Percentiles rank a stretch among this genome's conserved stretches.
phyloP scores from a whole-genome alignment of 2,113 vertebrate species.

The Ondatra zibethicus region DNA sequence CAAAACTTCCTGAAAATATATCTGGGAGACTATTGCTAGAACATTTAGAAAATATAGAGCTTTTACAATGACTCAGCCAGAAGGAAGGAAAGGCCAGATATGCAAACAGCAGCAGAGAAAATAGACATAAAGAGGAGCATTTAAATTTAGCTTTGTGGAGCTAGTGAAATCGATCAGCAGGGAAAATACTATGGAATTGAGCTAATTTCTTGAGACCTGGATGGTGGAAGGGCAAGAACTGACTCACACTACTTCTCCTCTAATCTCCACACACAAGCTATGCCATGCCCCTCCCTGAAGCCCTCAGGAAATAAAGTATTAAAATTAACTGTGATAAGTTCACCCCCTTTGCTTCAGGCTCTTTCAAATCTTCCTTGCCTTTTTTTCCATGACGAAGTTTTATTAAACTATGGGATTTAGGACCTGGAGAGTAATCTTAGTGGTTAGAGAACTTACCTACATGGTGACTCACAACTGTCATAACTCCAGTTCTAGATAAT shows the following conservation, averaged over 20 bases:
- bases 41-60: neutral
- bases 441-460: neutral
- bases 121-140: neutral
- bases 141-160: neutral
- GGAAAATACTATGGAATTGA: neutral
- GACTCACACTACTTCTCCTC: no score
- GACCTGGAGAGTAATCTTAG: no score
- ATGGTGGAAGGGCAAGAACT: neutral
- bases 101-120: neutral
- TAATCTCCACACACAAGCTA: neutral
- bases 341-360: neutral
- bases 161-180: neutral
- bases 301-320: no score
- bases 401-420: neutral
- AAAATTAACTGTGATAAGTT: neutral
- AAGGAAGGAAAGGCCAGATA: neutral
- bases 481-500: neutral
- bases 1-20: neutral
- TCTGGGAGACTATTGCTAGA: neutral
- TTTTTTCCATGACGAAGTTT: slow-evolving; percentile 22
- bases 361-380: neutral
- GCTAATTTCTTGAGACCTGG: neutral
- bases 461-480: neutral
- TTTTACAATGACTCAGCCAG: neutral
- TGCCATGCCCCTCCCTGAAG: neutral